These are phyloP conservation scores for Ctenopoma kingsleyae DNA, from an alignment of 2,797 vertebrate genomes.

Conservation along the genomic window DNA sequence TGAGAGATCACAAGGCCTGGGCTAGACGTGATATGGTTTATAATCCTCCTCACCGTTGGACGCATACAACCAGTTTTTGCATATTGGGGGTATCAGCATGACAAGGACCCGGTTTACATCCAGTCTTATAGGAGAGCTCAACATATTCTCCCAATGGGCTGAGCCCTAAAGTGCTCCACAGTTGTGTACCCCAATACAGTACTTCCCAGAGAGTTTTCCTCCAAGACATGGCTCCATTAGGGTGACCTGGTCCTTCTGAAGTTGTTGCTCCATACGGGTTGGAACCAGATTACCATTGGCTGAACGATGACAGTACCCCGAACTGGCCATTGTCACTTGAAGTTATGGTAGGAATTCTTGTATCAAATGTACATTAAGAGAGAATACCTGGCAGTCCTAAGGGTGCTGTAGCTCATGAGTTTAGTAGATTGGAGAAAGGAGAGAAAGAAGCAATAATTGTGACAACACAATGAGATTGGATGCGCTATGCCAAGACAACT, in stretches of 20 bases:
- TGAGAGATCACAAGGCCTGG: neutral
- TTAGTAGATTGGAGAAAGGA: neutral
- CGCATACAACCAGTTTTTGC: neutral
- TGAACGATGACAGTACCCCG: neutral
- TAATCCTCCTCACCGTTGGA: conserved; percentile 6
- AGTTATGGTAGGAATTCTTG: neutral
- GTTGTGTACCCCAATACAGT: neutral
- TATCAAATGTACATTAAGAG: neutral
- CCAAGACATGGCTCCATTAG: neutral
- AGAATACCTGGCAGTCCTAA: neutral
- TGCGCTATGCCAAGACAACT: neutral
- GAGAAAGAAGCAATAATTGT: neutral
- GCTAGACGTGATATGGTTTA: neutral
- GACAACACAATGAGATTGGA: no score
- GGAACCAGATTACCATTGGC: no score
- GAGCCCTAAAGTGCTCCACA: neutral
- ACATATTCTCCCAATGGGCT: neutral
- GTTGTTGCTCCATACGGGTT: no score
- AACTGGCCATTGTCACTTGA: no score
- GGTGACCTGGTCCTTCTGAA: neutral
- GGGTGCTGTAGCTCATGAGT: neutral
- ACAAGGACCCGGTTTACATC: neutral
- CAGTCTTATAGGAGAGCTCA: neutral
- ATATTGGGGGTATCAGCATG: neutral
- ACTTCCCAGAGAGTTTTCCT: no score